Base-by-base conservation (phyloP, 23 tunicate species). In the Diplosoma virens region DNA sequence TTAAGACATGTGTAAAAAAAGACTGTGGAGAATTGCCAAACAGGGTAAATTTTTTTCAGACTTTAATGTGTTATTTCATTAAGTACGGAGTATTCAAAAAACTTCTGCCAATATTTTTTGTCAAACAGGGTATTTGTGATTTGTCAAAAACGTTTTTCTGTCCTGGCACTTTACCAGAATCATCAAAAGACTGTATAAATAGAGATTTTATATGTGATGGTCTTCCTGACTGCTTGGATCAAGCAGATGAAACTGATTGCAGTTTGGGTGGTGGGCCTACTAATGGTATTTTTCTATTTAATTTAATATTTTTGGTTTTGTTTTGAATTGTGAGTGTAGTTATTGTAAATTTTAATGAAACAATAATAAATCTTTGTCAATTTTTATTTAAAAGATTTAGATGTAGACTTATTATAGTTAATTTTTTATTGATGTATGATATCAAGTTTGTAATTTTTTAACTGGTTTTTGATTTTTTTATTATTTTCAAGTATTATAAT, bases 151-250 rank as follows among this genome's bases (percentile, higher is more conserved):
- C 37, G 25, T 78, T 78, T 78, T 9, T 36, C 2, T 78, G 82
- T 65, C 82, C 82, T 64, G 75, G 75, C 4, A 27, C 3, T 26
- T 4, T 3, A 20, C 17, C 16, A 28, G 30, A 30, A 47, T 30
- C 46, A 3, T 23, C 54, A 1, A 23, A 48, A 20, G 74, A 77
- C 17, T 88, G 95, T 47, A 23, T 76, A 4, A 50, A 71, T 33
- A 73, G 75, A 68, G 56, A 54, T 0, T 58, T 26, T 32, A 67
- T 88, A 11, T 88, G 95, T 61, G 95, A 88, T 76, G 95, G 95
- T n/a, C 50, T 63, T 48, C 31, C 34, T 14, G 95, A 88, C 59
- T 88, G 95, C 66, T 4, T 77, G n/a, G 95, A 84, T 56, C 60
- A 35, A 32, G 33, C 77, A 46, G 95, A 88, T 76, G 95, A 88